A percentile compares a stretch with the other conserved stretches of the same genome.
These are phyloP conservation scores for Taeniopygia guttata DNA, from an alignment of 2,797 vertebrate species.

Conservation along the genomic window DNA sequence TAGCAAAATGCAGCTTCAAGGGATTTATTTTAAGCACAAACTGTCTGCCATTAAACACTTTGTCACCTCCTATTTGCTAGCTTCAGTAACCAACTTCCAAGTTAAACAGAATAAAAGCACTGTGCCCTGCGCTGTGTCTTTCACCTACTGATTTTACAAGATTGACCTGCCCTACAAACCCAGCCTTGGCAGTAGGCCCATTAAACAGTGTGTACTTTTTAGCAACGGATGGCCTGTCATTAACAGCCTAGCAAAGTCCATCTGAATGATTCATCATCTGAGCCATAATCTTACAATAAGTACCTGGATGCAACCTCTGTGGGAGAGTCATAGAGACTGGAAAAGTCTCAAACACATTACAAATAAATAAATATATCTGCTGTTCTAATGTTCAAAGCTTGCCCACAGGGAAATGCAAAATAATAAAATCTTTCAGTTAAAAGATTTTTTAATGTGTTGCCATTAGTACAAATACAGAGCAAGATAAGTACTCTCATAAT, in stretches of 20 bases:
- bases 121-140: not conserved
- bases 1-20: not conserved
- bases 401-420: not conserved
- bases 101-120: not conserved
- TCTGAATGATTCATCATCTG: not conserved
- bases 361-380: not conserved
- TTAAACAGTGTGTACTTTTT: not conserved
- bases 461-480: not conserved
- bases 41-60: not conserved
- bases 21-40: not conserved
- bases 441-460: not conserved
- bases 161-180: not conserved
- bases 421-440: not conserved
- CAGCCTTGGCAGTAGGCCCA: not conserved
- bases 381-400: not conserved
- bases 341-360: not conserved
- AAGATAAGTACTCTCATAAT: not conserved
- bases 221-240: not conserved
- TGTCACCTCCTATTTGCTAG: not conserved
- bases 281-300: not conserved
- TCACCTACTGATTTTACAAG: constrained; percentile 2
- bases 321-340: not conserved
- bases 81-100: not conserved
- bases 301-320: not conserved
- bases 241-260: not conserved